These are phyloP conservation scores for Lasioglossum leucozonium DNA, from an alignment of 2,888 invertebrate species.

Conservation along the genomic window DNA sequence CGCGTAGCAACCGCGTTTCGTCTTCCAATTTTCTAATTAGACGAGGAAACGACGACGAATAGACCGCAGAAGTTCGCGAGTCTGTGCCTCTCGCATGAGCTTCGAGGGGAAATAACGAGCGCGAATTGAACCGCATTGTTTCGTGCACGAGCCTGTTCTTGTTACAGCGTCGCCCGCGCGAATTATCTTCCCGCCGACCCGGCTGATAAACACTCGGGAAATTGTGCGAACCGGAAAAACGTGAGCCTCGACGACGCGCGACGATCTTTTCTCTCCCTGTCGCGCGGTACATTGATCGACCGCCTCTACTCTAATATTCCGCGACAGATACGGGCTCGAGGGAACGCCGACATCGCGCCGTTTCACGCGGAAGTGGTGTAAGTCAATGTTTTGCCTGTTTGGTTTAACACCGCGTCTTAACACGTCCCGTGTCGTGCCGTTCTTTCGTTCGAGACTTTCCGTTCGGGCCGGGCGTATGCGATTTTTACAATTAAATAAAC, in stretches of 20 bases:
- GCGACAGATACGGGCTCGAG: background rate
- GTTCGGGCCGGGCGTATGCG: too few relatives aligned
- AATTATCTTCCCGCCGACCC: constrained; percentile 49
- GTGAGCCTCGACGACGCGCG: background rate
- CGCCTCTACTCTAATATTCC: background rate
- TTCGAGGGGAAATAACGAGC: constrained; percentile 60
- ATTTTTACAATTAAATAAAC: too few relatives aligned
- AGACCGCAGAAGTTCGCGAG: constrained; percentile 42
- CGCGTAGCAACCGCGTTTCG: background rate
- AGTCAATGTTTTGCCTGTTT: background rate
- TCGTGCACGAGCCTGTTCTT: constrained; percentile 61
- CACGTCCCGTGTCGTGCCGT: too few relatives aligned
- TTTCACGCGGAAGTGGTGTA: background rate
- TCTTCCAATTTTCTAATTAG: constrained; percentile 56
- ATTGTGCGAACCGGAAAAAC: background rate
- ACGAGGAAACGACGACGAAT: constrained; percentile 38
- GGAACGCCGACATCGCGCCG: background rate
- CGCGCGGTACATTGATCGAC: background rate
- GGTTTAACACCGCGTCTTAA: too few relatives aligned
- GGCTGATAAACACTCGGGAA: constrained; percentile 38
- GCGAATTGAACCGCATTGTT: constrained; percentile 62
- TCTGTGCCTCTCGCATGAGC: constrained; percentile 39
- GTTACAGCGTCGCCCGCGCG: constrained; percentile 52
- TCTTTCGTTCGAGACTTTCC: too few relatives aligned
- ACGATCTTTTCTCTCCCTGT: background rate